Evolutionary conservation across 1,140 invertebrate genomes (phyloP), one percentile per base, ranked within the genome.

Genomic region (Dreissena polymorpha): DNA sequence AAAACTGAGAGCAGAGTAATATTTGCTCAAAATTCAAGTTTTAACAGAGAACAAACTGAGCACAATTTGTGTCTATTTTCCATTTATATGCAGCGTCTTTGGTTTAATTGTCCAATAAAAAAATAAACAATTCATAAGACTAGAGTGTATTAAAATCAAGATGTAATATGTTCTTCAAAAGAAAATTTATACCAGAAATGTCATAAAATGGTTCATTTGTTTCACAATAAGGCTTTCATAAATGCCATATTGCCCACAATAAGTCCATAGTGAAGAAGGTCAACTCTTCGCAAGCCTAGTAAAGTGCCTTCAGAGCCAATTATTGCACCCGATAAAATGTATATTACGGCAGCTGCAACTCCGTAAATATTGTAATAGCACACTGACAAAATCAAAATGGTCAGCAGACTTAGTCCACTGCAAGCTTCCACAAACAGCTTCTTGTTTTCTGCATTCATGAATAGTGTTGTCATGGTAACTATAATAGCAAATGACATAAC

Each of bases 201-300:
- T n/a, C n/a, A n/a, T n/a, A n/a, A n/a, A n/a, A n/a, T n/a, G n/a
- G n/a, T n/a, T n/a, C n/a, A n/a, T 55, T 12, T 55, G 53, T 55
- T 55, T 76, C 39, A 80, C 21, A 18, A 55, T 55, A 88, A 71
- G 21, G 86, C 86, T 67, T 63, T 76, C 10, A 82, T 51, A 75
- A 89, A 89, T 49, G 86, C 86, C 5, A 87, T 25, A 83, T 90
- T 90, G 12, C 85, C 88, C 14, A 86, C 57, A 29, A 87, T 80
- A 18, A 90, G 70, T 10, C 72, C 77, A 77, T 89, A 90, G 69
- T 90, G 89, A 27, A 89, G 75, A 14, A 88, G 29, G 71, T 90
- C 89, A 7, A 90, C 79, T 67, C 81, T 74, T n/a, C 75, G 86
- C 21, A 90, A 79, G 0, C 86, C 85, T 57, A 71, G 16, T 10